Conservation (phyloP, 2,888 invertebrate species). For the Laspeyria flexula region DNA sequence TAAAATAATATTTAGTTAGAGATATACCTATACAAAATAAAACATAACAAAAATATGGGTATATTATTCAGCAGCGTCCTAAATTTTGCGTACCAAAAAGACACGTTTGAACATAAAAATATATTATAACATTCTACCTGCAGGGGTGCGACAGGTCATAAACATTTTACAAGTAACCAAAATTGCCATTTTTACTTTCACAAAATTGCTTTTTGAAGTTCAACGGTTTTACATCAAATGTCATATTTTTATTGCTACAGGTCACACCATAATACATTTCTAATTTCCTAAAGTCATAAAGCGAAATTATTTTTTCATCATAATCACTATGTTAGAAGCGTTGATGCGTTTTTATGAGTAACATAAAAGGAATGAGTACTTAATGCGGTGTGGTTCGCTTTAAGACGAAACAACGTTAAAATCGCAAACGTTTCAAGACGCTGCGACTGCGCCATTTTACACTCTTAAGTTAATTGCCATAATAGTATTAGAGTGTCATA, state of each 20-base stretch:
- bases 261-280: slow-evolving; percentile 33
- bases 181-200: slow-evolving; percentile 5
- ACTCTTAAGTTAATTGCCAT: slow-evolving; percentile 12
- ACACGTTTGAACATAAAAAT: background rate
- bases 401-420: slow-evolving; percentile 19
- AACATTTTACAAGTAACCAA: background rate
- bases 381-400: slow-evolving; percentile 10
- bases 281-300: slow-evolving; percentile 41
- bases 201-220: slow-evolving; percentile 6
- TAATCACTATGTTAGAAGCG: slow-evolving; percentile 23
- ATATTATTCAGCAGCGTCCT: no score
- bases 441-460: slow-evolving; percentile 19
- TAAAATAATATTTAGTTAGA: no score
- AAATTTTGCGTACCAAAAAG: slow-evolving; percentile 1
- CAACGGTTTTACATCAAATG: slow-evolving; percentile 4
- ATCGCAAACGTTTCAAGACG: slow-evolving; percentile 7
- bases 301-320: slow-evolving; percentile 31
- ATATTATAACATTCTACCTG: background rate
- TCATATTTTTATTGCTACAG: slow-evolving; percentile 27
- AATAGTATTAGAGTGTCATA: slow-evolving; percentile 6
- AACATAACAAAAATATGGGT: no score
- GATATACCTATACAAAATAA: no score
- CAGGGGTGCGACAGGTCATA: background rate
- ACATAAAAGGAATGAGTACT: slow-evolving; percentile 11
- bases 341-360: slow-evolving; percentile 38